Base-by-base conservation (phyloP, 2,888 invertebrate species). In the Atethmia centrago region DNA sequence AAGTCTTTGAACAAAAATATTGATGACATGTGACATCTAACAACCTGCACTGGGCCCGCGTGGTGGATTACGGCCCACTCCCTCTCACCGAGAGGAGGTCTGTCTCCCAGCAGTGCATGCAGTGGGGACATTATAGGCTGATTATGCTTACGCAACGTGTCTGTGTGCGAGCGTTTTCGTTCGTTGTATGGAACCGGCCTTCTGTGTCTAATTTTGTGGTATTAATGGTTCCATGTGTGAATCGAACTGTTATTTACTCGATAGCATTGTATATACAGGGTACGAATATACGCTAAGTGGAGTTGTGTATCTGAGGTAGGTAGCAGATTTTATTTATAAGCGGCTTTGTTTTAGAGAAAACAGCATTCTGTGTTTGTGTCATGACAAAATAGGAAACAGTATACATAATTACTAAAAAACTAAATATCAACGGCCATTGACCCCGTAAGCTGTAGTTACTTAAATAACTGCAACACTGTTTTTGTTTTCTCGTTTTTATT, bases 221-320 rank as follows among this genome's bases (percentile, higher is more conserved):
- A 55, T 69, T 67, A 81, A 74, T 74, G 58, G 71, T 55, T 63
- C 62, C 36, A 67, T 74, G 77, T 82, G 73, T 77, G 77, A 80
- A 82, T 51, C 55, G 61, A 47, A 77, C 56, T 73, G 83, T 72
- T 82, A 76, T 82, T 82, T 82, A 72, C 76, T 66, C 59, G 36
- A 80, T 69, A 72, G 45, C 42, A 36, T 55, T 51, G 42, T 62
- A 21, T 51, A 51, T 25, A 58, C 55, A 79, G 40, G 53, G 14
- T 45, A 49, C 4, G 3, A 79, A 49, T 61, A 47, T 47, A 19
- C 7, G 40, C 12, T 53, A n/a, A 36, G 25, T 74, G 21, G 61
- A 51, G 16, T 31, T 3, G 19, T 7, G 10, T 9, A 36, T 21
- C 28, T 25, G 14, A 31, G 21, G 19, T 58, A 19, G 19, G 25